Conservation (phyloP, 2,888 invertebrate genomes). For the Incurvaria masculella region DNA sequence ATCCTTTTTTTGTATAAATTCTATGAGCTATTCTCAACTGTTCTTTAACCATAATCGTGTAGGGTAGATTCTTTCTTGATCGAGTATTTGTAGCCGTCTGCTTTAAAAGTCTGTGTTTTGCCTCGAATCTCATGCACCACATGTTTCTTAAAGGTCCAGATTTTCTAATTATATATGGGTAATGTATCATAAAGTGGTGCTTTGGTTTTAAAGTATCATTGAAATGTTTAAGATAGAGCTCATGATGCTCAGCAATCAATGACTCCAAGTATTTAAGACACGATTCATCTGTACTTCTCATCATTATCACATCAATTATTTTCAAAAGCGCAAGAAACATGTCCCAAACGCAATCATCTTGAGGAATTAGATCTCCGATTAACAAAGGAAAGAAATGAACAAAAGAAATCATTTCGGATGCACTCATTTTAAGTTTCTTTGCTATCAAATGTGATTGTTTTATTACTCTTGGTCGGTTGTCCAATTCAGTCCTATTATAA, state of each 20-base stretch:
- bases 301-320: slow-evolving; percentile 6
- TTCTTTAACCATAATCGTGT: background rate
- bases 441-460: slow-evolving; percentile 4
- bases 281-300: too few relatives aligned
- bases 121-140: background rate
- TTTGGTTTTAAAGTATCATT: background rate
- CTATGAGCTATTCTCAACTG: background rate
- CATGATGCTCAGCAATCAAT: too few relatives aligned
- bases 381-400: too few relatives aligned
- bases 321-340: slow-evolving; percentile 7
- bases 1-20: background rate
- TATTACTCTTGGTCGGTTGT: background rate
- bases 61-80: background rate
- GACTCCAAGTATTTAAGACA: background rate
- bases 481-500: background rate
- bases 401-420: too few relatives aligned
- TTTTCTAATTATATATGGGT: background rate
- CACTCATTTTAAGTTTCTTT: slow-evolving; percentile 7
- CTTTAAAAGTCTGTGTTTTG: background rate
- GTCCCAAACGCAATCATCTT: slow-evolving; percentile 7
- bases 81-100: background rate
- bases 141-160: background rate
- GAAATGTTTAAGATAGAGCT: background rate
- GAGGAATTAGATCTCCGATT: slow-evolving; percentile 7
- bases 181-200: background rate